Conservation (phyloP, 2,888 invertebrate genomes). For the Lysandra coridon region DNA sequence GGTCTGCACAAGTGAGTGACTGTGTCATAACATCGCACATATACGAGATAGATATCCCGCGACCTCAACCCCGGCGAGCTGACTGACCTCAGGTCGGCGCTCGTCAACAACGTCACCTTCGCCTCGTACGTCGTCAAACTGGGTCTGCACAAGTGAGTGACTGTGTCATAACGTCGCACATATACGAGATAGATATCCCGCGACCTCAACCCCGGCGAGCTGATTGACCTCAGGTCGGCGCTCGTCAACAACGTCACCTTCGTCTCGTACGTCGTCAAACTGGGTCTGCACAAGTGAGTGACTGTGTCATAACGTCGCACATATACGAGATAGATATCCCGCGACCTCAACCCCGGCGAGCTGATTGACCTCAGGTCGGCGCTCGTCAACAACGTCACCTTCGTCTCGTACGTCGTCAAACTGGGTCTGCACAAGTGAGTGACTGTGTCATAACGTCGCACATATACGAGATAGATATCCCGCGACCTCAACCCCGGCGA, state of each 20-base stretch:
- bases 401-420: slow-evolving; percentile 93
- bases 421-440: slow-evolving; percentile 90
- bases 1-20: slow-evolving; percentile 88
- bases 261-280: slow-evolving; percentile 92
- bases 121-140: slow-evolving; percentile 93
- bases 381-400: slow-evolving; percentile 97
- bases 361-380: slow-evolving; percentile 97
- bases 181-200: slow-evolving; percentile 38
- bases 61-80: slow-evolving; percentile 90
- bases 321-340: no score
- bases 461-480: no score
- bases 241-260: slow-evolving; percentile 98
- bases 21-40: no score
- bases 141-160: slow-evolving; percentile 88
- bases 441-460: no score
- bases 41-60: slow-evolving; percentile 36
- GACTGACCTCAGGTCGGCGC: slow-evolving; percentile 95
- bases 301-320: no score
- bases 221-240: slow-evolving; percentile 96
- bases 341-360: slow-evolving; percentile 87
- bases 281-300: slow-evolving; percentile 90
- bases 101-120: slow-evolving; percentile 98
- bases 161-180: no score
- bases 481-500: slow-evolving; percentile 87
- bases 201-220: slow-evolving; percentile 87